These are phyloP conservation scores for Papilio dardanus DNA, from an alignment of 1,140 invertebrate genomes.

Conservation along the genomic window DNA sequence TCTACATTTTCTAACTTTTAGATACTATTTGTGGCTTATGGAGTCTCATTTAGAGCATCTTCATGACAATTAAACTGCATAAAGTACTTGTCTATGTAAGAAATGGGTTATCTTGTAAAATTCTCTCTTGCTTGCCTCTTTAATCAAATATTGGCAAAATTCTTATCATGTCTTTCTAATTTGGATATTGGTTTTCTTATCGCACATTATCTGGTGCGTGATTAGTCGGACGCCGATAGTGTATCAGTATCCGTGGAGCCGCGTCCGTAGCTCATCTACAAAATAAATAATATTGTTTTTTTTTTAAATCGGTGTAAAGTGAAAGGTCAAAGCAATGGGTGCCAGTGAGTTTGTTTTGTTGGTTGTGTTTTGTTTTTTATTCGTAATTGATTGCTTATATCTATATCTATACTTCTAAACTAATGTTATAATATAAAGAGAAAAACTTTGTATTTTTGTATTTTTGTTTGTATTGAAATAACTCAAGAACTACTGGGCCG, in stretches of 20 bases:
- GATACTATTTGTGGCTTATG: not conserved
- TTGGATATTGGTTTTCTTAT: conserved; percentile 37
- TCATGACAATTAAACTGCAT: not conserved
- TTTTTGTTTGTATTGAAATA: too few species aligned
- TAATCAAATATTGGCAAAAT: conserved; percentile 30
- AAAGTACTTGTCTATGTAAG: too few species aligned
- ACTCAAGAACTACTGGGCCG: too few species aligned
- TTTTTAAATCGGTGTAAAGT: not conserved
- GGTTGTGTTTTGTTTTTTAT: not conserved
- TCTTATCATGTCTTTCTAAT: conserved; percentile 35
- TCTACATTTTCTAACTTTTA: too few species aligned
- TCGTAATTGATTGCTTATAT: too few species aligned
- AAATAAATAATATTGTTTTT: not conserved
- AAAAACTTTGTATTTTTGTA: too few species aligned
- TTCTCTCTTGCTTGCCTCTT: not conserved
- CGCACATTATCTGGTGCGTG: conserved; percentile 32
- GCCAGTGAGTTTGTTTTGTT: conserved; percentile 33
- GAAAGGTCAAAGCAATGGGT: conserved; percentile 9
- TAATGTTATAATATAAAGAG: too few species aligned
- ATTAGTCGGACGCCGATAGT: conserved; percentile 30
- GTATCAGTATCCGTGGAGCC: conserved; percentile 25
- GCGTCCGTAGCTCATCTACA: not conserved
- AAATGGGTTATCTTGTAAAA: not conserved
- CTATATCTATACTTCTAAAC: too few species aligned
- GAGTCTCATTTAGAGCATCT: not conserved